Evolutionary conservation across 2,888 invertebrate species (phyloP), one percentile per base, ranked within the genome.

Genomic region (Apantesis nais): DNA sequence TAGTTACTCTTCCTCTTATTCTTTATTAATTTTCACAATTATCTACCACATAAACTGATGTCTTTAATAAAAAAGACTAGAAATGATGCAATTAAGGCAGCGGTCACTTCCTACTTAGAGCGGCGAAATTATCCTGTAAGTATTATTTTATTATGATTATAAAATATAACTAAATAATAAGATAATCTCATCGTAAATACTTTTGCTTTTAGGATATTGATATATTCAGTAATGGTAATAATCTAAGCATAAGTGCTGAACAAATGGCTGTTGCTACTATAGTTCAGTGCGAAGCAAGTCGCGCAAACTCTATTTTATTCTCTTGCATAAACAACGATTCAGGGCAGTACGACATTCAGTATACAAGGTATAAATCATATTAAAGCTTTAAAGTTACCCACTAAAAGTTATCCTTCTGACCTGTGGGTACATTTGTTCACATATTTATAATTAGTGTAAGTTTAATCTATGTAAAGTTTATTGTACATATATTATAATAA

Each of bases 271-370:
- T 97, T 11, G 95, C 96, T 70, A 96, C 96, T 78, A 96, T 97
- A 85, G 95, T 97, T 41, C 97, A 97, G 81, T 96, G 96, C 82
- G 97, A 97, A 88, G 94, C 97, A 22, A 97, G 97, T 83, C 95
- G 97, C 66, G 96, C 97, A 19, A 98, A 98, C 90, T 97, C 97
- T 19, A 97, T 98, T 80, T 95, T 97, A 62, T 97, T 97, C 88
- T 97, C 97, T 77, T 97, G 97, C 83, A 97, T 97, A 78, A 97
- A 96, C 79, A 97, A 97, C 85, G 97, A 98, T 87, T 96, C 97
- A 61, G 94, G 95, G 37, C 96, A 97, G 78, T 97, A 97, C 71
- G 97, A 98, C 86, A 96, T 96, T 76, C 97, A 97, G 80, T 98
- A 97, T 84, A 95, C 96, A 44, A 97, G 96, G 96, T 97, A 95